phyloP scores from a whole-genome alignment of 2,113 vertebrate species.

The Cyanistes caeruleus region DNA sequence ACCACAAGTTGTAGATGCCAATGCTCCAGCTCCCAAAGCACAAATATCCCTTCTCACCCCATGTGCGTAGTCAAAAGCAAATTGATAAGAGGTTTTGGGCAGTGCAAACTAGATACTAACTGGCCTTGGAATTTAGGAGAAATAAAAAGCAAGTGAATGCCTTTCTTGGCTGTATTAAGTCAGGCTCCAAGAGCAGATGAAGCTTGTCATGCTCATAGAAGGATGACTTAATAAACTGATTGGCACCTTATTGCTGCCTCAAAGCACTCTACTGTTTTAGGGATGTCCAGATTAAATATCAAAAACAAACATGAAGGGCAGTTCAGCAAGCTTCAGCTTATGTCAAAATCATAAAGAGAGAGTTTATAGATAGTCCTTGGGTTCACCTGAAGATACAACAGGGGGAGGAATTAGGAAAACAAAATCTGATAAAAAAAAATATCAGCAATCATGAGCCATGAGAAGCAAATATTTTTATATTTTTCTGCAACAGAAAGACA shows the following conservation, averaged over 20 bases:
- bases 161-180: conserved; percentile 30
- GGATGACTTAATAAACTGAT: conserved; percentile 63
- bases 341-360: conserved; percentile 52
- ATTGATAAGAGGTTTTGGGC: background rate
- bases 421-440: background rate
- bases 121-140: background rate
- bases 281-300: conserved; percentile 61
- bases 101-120: background rate
- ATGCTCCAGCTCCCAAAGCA: background rate
- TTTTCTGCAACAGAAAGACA: background rate
- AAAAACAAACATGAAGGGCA: conserved; percentile 44
- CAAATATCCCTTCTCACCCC: background rate
- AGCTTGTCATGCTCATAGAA: conserved; percentile 26
- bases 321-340: conserved; percentile 32
- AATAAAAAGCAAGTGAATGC: background rate
- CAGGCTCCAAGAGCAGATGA: conserved; percentile 19
- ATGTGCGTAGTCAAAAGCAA: background rate
- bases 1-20: background rate
- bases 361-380: background rate
- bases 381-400: background rate
- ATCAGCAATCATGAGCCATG: background rate
- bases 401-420: background rate
- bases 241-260: conserved; percentile 28
- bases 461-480: background rate
- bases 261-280: conserved; percentile 31